Percentiles rank a stretch among this genome's conserved stretches.
phyloP scores from a whole-genome alignment of 1,140 invertebrate species.

The Danaus melanippus region DNA sequence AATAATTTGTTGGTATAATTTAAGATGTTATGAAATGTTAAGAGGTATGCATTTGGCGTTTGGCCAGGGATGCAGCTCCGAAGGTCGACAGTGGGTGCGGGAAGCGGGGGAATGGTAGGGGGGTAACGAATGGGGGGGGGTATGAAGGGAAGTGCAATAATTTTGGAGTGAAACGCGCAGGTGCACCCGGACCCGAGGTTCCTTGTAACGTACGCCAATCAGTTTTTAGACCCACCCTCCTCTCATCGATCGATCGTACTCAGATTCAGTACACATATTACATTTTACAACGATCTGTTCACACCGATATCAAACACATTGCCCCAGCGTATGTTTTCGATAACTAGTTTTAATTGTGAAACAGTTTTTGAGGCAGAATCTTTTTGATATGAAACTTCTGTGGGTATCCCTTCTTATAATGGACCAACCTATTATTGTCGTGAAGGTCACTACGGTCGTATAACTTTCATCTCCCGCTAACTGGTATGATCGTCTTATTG shows the following conservation, averaged over 20 bases:
- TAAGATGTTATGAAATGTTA: slow-evolving; percentile 30
- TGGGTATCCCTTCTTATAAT: not conserved
- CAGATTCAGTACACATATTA: slow-evolving; percentile 1
- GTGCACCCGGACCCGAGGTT: slow-evolving; percentile 39
- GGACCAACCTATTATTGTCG: not conserved
- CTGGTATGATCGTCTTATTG: slow-evolving; percentile 29
- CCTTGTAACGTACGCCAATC: slow-evolving; percentile 9
- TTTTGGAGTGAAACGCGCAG: slow-evolving; percentile 47
- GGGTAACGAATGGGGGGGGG: slow-evolving; percentile 7
- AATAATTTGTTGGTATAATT: slow-evolving; percentile 24
- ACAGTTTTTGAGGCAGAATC: too few species aligned
- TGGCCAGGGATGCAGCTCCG: slow-evolving; percentile 55
- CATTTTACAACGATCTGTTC: slow-evolving; percentile 4
- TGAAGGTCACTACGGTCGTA: slow-evolving; percentile 12
- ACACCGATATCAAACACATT: slow-evolving; percentile 15
- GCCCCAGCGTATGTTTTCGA: slow-evolving; percentile 10
- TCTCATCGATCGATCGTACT: slow-evolving; percentile 7
- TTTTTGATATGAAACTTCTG: too few species aligned
- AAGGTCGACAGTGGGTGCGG: slow-evolving; percentile 39
- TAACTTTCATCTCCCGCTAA: slow-evolving; percentile 43
- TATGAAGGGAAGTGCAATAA: slow-evolving; percentile 25
- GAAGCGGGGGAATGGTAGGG: slow-evolving; percentile 13
- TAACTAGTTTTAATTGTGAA: not conserved
- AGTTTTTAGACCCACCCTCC: slow-evolving; percentile 9
- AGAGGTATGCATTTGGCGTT: slow-evolving; percentile 47